A percentile compares a stretch with the other conserved stretches of the same genome.
Evolutionary conservation across 2,888 invertebrate species (phyloP).

Genomic region (Sinhomidia bicolor): DNA sequence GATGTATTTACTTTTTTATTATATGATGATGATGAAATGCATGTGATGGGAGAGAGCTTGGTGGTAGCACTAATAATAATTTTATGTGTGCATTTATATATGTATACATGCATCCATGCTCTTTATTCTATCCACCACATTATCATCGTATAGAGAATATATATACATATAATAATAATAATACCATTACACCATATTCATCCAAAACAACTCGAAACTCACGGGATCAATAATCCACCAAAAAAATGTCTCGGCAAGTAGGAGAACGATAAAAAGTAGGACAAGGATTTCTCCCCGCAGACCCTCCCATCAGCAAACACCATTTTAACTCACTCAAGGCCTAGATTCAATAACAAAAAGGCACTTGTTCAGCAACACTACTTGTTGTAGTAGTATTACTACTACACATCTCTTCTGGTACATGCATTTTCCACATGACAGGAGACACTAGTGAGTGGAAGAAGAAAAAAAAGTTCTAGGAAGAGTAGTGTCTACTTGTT

Average conservation of each 20-base stretch:
- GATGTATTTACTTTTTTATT: conserved; percentile 30
- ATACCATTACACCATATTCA: conserved; percentile 21
- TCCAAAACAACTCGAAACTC: conserved; percentile 45
- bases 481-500: neutral
- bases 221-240: conserved; percentile 78
- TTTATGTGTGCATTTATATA: conserved; percentile 14
- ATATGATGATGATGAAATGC: conserved; percentile 12
- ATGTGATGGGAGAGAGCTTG: too few species aligned
- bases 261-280: conserved; percentile 75
- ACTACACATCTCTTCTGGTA: neutral
- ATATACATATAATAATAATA: neutral
- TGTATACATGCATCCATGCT: conserved; percentile 12
- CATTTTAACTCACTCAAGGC: conserved; percentile 71
- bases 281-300: conserved; percentile 77
- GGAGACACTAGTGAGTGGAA: neutral
- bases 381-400: neutral
- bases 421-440: conserved; percentile 1
- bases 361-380: conserved; percentile 31
- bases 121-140: too few species aligned
- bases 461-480: neutral
- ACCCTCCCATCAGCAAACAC: conserved; percentile 75
- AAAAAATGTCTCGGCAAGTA: conserved; percentile 77
- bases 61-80: neutral
- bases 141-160: too few species aligned
- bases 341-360: conserved; percentile 70